These are phyloP conservation scores for Andrena camellia DNA, from an alignment of 2,888 invertebrate genomes.

Conservation along the genomic window DNA sequence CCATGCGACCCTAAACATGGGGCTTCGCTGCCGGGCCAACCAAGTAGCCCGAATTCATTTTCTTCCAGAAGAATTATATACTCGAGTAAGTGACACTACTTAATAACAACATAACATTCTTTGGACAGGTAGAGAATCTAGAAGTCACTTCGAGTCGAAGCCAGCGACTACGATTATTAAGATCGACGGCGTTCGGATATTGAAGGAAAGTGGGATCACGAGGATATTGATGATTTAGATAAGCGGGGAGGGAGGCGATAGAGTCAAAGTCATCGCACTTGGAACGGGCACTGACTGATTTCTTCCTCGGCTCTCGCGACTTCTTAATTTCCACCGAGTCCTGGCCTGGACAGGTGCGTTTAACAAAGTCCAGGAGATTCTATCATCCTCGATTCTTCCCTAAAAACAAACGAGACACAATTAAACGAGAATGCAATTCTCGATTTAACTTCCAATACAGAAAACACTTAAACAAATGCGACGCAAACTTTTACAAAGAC, in stretches of 20 bases:
- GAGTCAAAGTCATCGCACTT: slow-evolving; percentile 72
- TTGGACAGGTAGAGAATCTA: neutral
- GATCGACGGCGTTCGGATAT: slow-evolving; percentile 45
- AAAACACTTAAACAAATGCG: too few species aligned
- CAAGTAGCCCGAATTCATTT: slow-evolving; percentile 8
- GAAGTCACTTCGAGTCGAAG: neutral
- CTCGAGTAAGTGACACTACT: too few species aligned
- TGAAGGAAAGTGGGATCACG: slow-evolving; percentile 37
- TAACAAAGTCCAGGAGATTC: slow-evolving; percentile 10
- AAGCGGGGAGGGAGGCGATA: slow-evolving; percentile 58
- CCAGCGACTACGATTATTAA: slow-evolving; percentile 27
- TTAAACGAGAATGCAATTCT: neutral
- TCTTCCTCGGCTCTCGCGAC: slow-evolving; percentile 49
- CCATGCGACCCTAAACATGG: slow-evolving; percentile 4
- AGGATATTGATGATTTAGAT: slow-evolving; percentile 63
- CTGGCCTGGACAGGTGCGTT: slow-evolving; percentile 56
- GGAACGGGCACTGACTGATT: slow-evolving; percentile 65
- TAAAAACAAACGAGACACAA: neutral
- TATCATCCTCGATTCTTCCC: neutral
- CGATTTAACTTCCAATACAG: too few species aligned
- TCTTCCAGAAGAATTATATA: too few species aligned
- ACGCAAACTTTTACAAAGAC: too few species aligned
- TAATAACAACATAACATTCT: neutral
- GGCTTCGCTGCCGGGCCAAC: neutral
- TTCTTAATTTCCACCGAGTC: slow-evolving; percentile 52